Evolutionary conservation across 64 coral and sea anemone genomes (phyloP).

Genomic region (Cladopsammia gracilis): DNA sequence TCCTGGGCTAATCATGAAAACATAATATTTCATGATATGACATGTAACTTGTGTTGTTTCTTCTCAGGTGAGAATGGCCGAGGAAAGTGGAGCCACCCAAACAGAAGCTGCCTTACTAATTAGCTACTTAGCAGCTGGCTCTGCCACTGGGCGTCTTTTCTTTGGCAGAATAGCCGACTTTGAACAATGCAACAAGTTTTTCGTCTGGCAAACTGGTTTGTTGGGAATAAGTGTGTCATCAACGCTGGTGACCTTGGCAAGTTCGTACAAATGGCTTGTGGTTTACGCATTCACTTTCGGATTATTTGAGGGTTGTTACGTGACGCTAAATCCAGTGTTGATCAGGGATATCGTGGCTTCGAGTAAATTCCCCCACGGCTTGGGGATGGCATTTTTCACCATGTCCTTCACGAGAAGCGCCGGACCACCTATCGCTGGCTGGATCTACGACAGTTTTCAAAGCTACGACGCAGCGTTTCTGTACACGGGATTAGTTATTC

Average conservation of each 20-base stretch:
- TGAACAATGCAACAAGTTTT: slow-evolving; percentile 9
- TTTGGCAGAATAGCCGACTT: slow-evolving; percentile 64
- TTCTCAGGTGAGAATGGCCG: neutral
- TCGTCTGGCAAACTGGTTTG: slow-evolving; percentile 47
- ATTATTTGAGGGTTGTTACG: slow-evolving; percentile 57
- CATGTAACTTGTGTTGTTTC: too few species aligned
- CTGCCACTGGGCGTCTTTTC: slow-evolving; percentile 22
- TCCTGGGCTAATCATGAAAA: too few species aligned
- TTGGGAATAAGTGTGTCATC: slow-evolving; percentile 66
- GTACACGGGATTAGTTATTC: slow-evolving; percentile 27
- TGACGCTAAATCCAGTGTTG: slow-evolving; percentile 68
- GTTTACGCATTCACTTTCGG: slow-evolving; percentile 66
- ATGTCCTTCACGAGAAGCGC: slow-evolving; percentile 47
- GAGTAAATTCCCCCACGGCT: slow-evolving; percentile 26
- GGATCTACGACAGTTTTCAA: slow-evolving; percentile 66
- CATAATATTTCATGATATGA: too few species aligned
- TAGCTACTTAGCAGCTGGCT: slow-evolving; percentile 64
- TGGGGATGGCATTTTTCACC: slow-evolving; percentile 35
- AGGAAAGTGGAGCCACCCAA: neutral
- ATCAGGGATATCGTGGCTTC: slow-evolving; percentile 66
- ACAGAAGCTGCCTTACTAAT: slow-evolving; percentile 24
- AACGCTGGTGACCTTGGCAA: slow-evolving; percentile 63
- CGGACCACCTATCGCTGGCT: slow-evolving; percentile 73
- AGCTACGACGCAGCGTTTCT: slow-evolving; percentile 68
- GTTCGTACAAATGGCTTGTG: slow-evolving; percentile 52